These are phyloP conservation scores for Orchestes rusci DNA, from an alignment of 2,888 invertebrate genomes.

Conservation along the genomic window DNA sequence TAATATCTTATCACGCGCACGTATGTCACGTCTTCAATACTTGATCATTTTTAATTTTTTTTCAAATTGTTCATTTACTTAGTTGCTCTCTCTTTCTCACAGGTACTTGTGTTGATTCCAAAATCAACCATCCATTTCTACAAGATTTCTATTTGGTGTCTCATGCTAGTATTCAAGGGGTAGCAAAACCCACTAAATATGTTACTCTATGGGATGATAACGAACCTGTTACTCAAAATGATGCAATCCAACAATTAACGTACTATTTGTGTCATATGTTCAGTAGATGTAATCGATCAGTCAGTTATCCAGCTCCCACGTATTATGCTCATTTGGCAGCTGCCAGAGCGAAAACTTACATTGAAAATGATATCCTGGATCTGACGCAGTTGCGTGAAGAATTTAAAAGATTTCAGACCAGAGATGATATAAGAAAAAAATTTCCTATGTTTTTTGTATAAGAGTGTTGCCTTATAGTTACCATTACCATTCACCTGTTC, in stretches of 20 bases:
- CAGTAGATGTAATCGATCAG: constrained; percentile 73
- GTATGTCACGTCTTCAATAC: too few relatives aligned
- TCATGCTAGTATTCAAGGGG: constrained; percentile 69
- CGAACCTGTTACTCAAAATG: constrained; percentile 54
- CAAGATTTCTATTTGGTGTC: constrained; percentile 78
- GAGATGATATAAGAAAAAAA: constrained; percentile 47
- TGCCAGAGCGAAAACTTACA: constrained; percentile 54
- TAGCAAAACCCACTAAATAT: constrained; percentile 80
- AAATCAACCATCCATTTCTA: constrained; percentile 79
- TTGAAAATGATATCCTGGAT: constrained; percentile 41
- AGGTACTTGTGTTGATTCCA: constrained; percentile 59
- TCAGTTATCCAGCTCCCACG: constrained; percentile 81
- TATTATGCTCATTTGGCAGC: constrained; percentile 86
- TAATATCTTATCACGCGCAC: background rate
- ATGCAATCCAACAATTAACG: constrained; percentile 53
- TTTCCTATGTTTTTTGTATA: constrained; percentile 69
- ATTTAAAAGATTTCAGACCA: constrained; percentile 48
- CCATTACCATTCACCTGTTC: background rate
- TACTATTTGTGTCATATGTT: constrained; percentile 83
- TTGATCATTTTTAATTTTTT: too few relatives aligned
- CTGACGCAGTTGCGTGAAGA: constrained; percentile 46
- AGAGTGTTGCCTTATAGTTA: constrained; percentile 28
- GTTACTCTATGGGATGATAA: constrained; percentile 78
- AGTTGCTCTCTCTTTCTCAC: background rate
- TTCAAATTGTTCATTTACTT: too few relatives aligned